Evolutionary conservation across 2,113 vertebrate genomes (phyloP), one percentile per base, ranked within the genome.

Genomic region (Fukomys damarensis): DNA sequence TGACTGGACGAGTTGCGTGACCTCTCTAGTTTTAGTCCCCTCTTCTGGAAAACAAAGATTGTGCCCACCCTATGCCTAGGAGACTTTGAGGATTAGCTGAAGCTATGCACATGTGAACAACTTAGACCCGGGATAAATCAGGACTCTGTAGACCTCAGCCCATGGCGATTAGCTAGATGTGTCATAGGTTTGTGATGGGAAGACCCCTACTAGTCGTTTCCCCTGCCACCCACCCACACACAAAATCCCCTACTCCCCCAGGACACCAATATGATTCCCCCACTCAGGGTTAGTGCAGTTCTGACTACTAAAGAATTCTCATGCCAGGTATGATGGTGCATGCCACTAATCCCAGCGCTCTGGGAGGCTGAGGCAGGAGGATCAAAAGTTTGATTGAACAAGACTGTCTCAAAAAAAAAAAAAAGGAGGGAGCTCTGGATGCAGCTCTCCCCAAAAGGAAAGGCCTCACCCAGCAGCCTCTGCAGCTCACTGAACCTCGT

Each of bases 31-130:
- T 54, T n/a, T 43, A 22, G 26, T 41, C 52, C 7, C n/a, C 20
- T 61, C 38, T 89, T 72, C 81, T 22, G 7, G 85, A 94, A 85
- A 92, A 10, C 22, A 10, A 4, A 8, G 77, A 14, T 4, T 61
- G 20, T 32, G 24, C 13, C 82, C 14, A 0, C 14, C 56, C 65
- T 20, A 0, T 13, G 26, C 56, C 56, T 58, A 17, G 56, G 35
- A 49, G 56, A 89, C 46, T 46, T 56, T 2, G 26, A 90, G 49
- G 38, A 19, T 9, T 80, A 28, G 20, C n/a, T 5, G 26, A 56
- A 38, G n/a, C 12, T 4, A 9, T 12, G 0, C 30, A 8, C 6
- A 3, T 0, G 0, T 2, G 70, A 68, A 12, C n/a, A 24, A 4
- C 26, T 26, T 35, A 83, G 41, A 72, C 72, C 1, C 0, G 3